Conservation (phyloP, 2,888 invertebrate species). For the Pedicia rivosa region DNA sequence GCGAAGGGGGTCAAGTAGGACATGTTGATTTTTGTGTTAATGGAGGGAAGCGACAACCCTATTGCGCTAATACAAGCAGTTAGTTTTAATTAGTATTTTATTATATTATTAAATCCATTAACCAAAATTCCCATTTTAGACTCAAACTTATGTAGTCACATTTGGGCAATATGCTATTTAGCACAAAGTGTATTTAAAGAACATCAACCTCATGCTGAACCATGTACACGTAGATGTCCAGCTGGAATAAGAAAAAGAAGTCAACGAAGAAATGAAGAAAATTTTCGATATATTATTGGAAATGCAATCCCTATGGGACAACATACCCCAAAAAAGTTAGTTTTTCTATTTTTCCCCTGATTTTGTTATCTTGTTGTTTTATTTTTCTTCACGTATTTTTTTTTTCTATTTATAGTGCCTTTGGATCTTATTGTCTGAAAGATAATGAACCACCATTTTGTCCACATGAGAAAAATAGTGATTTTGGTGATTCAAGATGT, state of each 20-base stretch:
- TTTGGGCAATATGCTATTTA: slow-evolving; percentile 65
- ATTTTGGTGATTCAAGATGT: slow-evolving; percentile 47
- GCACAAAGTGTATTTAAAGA: slow-evolving; percentile 52
- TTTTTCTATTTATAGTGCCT: slow-evolving; percentile 36
- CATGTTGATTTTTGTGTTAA: slow-evolving; percentile 70
- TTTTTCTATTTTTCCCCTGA: slow-evolving; percentile 1
- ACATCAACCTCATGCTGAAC: slow-evolving; percentile 40
- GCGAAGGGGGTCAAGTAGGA: slow-evolving; percentile 53
- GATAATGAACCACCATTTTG: slow-evolving; percentile 53
- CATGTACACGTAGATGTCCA: slow-evolving; percentile 58
- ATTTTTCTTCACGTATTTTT: no score
- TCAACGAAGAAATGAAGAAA: slow-evolving; percentile 5
- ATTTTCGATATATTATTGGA: slow-evolving; percentile 32
- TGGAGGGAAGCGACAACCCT: slow-evolving; percentile 58
- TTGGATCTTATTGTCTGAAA: slow-evolving; percentile 53
- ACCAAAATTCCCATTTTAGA: slow-evolving; percentile 27
- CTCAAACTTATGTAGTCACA: slow-evolving; percentile 61
- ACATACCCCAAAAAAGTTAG: slow-evolving; percentile 50
- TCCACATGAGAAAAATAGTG: slow-evolving; percentile 34
- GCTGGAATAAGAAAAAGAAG: slow-evolving; percentile 35
- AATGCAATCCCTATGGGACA: slow-evolving; percentile 51
- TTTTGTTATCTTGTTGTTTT: slow-evolving; percentile 4
- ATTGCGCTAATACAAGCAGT: slow-evolving; percentile 55
- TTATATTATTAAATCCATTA: background rate
- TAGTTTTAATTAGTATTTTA: slow-evolving; percentile 19